A percentile compares a stretch with the other conserved stretches of the same genome.
These are phyloP conservation scores for Lithosia quadra DNA, from an alignment of 2,888 invertebrate genomes.

Conservation along the genomic window DNA sequence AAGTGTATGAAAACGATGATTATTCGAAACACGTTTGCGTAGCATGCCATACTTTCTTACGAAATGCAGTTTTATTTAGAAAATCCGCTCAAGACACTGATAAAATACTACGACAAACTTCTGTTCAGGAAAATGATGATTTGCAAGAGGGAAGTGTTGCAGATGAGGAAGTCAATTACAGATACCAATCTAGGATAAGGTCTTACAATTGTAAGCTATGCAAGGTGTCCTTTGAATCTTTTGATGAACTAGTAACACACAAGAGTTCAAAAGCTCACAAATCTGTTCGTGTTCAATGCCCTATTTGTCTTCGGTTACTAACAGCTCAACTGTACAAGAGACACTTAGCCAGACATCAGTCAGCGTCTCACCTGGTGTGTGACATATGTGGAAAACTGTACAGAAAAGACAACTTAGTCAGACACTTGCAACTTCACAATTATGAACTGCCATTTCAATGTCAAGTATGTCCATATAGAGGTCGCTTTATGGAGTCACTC, in stretches of 20 bases:
- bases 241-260: constrained; percentile 50
- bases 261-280: constrained; percentile 51
- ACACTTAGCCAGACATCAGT: constrained; percentile 53
- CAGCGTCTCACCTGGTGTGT: constrained; percentile 63
- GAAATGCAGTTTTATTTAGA: constrained; percentile 63
- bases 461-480: constrained; percentile 67
- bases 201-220: constrained; percentile 38
- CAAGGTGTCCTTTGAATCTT: constrained; percentile 43
- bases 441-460: constrained; percentile 68
- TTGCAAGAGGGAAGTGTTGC: constrained; percentile 12
- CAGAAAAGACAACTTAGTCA: constrained; percentile 67
- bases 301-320: constrained; percentile 48
- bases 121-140: constrained; percentile 11
- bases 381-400: constrained; percentile 72
- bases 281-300: constrained; percentile 51
- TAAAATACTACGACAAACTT: constrained; percentile 46
- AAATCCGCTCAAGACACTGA: constrained; percentile 65
- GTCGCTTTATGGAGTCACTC: constrained; percentile 66
- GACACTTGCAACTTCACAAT: constrained; percentile 66
- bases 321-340: constrained; percentile 54
- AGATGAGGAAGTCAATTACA: constrained; percentile 14
- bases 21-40: constrained; percentile 67
- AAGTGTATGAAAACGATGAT: constrained; percentile 58
- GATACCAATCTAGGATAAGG: background rate
- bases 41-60: constrained; percentile 58